A percentile compares a stretch with the other conserved stretches of the same genome.
Conservation (phyloP, 2,797 vertebrate species). For the Psittacula echo region DNA sequence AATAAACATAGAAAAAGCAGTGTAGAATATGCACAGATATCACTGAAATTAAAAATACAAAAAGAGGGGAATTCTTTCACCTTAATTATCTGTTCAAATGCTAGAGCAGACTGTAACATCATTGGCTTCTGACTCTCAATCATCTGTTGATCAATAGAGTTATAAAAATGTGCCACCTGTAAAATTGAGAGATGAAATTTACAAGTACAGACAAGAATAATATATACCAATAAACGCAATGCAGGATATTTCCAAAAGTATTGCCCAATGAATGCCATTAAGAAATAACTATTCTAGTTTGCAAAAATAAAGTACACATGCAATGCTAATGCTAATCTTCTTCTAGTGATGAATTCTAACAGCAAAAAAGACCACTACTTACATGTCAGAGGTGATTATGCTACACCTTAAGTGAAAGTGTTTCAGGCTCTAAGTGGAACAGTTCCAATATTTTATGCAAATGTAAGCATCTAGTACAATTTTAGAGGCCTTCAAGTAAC, state of each 20-base stretch:
- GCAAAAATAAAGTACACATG: not conserved
- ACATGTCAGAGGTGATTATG: not conserved
- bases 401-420: not conserved
- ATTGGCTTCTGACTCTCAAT: constrained; percentile 96
- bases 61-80: constrained; percentile 69
- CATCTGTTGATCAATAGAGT: constrained; percentile 98
- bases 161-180: constrained; percentile 98
- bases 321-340: not conserved
- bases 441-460: not conserved
- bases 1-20: not conserved
- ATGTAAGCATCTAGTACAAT: not conserved
- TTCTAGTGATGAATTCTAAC: not conserved
- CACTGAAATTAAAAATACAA: not conserved
- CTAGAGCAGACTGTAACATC: constrained; percentile 94
- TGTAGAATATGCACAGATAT: not conserved
- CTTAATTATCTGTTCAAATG: constrained; percentile 98
- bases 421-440: not conserved
- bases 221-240: not conserved
- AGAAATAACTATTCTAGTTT: not conserved
- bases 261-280: not conserved
- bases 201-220: not conserved
- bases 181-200: constrained; percentile 30
- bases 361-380: not conserved
- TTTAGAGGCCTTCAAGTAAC: not conserved
- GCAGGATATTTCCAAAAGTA: not conserved